A percentile compares a stretch with the other conserved stretches of the same genome.
phyloP scores from a whole-genome alignment of 2,113 vertebrate species.

The Apodemus sylvaticus region DNA sequence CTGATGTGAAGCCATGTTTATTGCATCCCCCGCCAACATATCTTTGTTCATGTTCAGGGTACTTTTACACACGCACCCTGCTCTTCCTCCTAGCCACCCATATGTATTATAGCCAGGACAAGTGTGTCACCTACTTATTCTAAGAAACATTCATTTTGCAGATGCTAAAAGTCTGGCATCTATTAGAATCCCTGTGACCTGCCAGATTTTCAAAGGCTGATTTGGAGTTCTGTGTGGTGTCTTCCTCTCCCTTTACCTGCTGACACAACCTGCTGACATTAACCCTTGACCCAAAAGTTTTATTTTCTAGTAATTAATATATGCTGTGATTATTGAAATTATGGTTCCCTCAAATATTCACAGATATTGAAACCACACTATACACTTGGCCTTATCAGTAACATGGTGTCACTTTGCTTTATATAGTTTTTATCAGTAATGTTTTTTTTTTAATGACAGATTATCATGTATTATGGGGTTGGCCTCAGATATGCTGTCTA shows the following conservation, averaged over 20 bases:
- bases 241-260: not conserved
- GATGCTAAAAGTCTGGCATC: not conserved
- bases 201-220: not conserved
- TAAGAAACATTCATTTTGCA: conserved; percentile 11
- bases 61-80: not conserved
- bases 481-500: not conserved
- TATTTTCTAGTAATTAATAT: conserved; percentile 32
- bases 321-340: not conserved
- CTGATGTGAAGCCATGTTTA: not conserved
- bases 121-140: not conserved
- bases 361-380: not conserved
- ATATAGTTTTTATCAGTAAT: not conserved
- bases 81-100: not conserved
- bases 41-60: not conserved
- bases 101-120: not conserved
- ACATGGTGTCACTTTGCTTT: not conserved
- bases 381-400: not conserved
- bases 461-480: not conserved
- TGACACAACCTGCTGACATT: not conserved
- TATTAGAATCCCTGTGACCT: not conserved
- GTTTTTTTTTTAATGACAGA: not conserved
- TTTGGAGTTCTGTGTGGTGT: not conserved
- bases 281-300: not conserved
- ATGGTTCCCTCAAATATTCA: not conserved
- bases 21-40: not conserved